Conservation (phyloP, 2,888 invertebrate genomes). For the Pteria penguin region DNA sequence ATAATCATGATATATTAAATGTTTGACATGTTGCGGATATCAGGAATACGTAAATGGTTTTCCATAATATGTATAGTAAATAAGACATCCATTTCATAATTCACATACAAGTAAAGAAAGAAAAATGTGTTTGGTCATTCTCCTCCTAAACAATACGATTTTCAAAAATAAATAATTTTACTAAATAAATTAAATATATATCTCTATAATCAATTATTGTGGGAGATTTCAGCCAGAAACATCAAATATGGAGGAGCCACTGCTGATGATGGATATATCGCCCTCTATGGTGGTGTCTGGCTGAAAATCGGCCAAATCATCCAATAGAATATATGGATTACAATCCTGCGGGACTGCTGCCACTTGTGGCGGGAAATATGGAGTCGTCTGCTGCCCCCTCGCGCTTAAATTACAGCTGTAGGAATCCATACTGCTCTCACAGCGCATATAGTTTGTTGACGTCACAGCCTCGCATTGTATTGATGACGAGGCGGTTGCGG, state of each 20-base stretch:
- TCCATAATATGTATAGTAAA: no score
- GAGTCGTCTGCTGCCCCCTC: background rate
- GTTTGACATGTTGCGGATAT: no score
- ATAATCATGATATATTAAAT: no score
- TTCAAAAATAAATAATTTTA: no score
- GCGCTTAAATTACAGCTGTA: constrained; percentile 39
- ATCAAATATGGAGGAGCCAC: constrained; percentile 21
- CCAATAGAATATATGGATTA: constrained; percentile 55
- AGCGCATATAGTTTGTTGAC: constrained; percentile 60
- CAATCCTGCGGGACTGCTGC: constrained; percentile 44
- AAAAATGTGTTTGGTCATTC: no score
- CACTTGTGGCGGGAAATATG: background rate
- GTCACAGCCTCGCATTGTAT: constrained; percentile 60
- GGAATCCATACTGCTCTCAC: constrained; percentile 52
- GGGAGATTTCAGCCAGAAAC: constrained; percentile 29
- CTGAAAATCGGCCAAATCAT: constrained; percentile 57
- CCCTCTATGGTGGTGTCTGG: constrained; percentile 47
- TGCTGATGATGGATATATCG: constrained; percentile 22
- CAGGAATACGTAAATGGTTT: no score
- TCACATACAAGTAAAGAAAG: no score
- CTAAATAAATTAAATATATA: no score
- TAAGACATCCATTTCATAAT: no score
- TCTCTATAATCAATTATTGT: no score
- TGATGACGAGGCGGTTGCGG: constrained; percentile 54
- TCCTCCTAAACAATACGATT: no score